These are phyloP conservation scores for Prinia subflava DNA, from an alignment of 2,113 vertebrate species.

Conservation along the genomic window DNA sequence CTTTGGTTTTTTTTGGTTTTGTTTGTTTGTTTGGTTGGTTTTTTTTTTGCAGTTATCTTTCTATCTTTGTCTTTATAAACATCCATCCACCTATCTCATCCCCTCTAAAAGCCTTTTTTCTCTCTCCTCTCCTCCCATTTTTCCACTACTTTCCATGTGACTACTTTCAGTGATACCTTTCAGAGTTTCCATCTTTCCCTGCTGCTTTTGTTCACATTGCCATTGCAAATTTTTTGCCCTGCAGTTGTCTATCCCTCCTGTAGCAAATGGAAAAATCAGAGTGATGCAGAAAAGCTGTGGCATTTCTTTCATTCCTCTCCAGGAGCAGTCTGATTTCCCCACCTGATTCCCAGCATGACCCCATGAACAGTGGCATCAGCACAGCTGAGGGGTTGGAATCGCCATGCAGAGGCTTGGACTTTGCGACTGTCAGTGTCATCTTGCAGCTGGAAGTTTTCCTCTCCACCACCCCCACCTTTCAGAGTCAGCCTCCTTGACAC, in stretches of 20 bases:
- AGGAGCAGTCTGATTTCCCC: background rate
- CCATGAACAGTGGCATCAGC: background rate
- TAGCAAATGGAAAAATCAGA: background rate
- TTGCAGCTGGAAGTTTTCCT: background rate
- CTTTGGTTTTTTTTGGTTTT: too few relatives aligned
- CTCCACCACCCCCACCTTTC: background rate
- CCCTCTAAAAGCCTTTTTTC: background rate
- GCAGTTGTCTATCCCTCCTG: background rate
- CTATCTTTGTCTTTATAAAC: background rate
- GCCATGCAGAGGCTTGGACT: accelerated
- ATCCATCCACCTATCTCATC: background rate
- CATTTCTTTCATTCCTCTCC: background rate
- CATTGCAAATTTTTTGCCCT: background rate
- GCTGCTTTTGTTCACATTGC: background rate
- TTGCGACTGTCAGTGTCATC: accelerated
- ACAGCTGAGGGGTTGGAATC: background rate
- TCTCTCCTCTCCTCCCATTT: background rate
- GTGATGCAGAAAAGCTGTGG: background rate
- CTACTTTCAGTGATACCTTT: background rate
- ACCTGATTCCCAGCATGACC: background rate
- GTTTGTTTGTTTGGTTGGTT: too few relatives aligned
- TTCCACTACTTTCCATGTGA: background rate
- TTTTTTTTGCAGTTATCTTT: background rate
- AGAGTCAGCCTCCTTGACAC: background rate
- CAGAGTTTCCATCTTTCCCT: background rate